phyloP scores from a whole-genome alignment of 2,888 invertebrate genomes.

The Chymomyza procnemis region DNA sequence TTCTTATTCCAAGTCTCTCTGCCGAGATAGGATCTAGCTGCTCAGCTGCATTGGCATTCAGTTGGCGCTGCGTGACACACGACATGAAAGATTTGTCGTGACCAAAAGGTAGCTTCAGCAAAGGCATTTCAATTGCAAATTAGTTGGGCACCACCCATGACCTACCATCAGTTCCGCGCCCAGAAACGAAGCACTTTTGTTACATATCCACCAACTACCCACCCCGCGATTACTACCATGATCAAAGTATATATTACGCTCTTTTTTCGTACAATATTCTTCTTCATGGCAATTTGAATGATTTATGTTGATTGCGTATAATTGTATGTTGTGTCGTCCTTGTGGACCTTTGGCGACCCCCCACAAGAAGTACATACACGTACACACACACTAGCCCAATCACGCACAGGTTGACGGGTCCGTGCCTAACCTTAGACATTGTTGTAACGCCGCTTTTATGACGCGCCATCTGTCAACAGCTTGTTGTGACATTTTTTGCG shows the following conservation, averaged over 20 bases:
- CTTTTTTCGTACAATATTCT: not conserved
- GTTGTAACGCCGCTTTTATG: conserved; percentile 57
- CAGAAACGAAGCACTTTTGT: not conserved
- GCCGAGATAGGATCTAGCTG: not conserved
- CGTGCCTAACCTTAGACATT: conserved; percentile 57
- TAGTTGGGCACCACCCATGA: conserved; percentile 28
- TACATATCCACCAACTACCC: not conserved
- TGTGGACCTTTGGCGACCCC: not conserved
- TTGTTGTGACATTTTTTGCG: conserved; percentile 48
- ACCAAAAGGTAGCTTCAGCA: conserved; percentile 31
- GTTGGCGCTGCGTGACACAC: conserved; percentile 13
- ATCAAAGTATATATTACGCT: conserved; percentile 46
- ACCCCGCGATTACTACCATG: conserved; percentile 26
- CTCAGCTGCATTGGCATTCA: not conserved
- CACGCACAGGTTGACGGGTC: not conserved
- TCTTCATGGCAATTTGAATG: conserved; percentile 65
- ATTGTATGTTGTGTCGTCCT: conserved; percentile 63
- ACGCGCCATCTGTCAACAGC: conserved; percentile 71
- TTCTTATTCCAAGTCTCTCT: not conserved
- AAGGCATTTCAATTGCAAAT: conserved; percentile 67
- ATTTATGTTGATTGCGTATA: conserved; percentile 71
- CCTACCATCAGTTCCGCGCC: not conserved
- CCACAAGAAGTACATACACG: not conserved
- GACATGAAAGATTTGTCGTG: conserved; percentile 47
- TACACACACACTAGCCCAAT: not conserved